Percentiles rank a stretch among this genome's conserved stretches.
phyloP scores from a whole-genome alignment of 2,797 vertebrate genomes.

The Hoplostethus mediterraneus region DNA sequence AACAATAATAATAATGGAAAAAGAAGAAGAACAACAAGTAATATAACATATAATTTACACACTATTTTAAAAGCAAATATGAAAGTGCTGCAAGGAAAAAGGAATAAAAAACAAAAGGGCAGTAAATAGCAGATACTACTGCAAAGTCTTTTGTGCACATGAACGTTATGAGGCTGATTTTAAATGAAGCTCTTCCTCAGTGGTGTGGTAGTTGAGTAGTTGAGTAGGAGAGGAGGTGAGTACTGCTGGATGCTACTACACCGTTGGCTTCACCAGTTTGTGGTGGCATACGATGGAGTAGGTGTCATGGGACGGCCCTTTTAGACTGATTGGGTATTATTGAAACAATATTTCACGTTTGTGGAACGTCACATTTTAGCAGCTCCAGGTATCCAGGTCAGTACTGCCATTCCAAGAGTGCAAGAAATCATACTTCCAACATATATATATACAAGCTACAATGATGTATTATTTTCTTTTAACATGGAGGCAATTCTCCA shows the following conservation, averaged over 20 bases:
- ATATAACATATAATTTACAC: not conserved
- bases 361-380: slow-evolving; percentile 7
- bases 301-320: no score
- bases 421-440: not conserved
- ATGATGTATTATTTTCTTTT: slow-evolving; percentile 17
- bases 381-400: not conserved
- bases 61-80: slow-evolving; percentile 8
- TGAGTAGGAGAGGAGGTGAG: not conserved
- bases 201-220: not conserved
- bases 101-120: not conserved
- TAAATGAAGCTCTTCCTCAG: not conserved
- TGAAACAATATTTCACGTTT: slow-evolving; percentile 47
- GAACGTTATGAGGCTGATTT: not conserved
- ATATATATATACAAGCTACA: not conserved
- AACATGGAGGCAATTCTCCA: slow-evolving; percentile 1
- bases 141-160: no score
- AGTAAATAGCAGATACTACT: not conserved
- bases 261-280: no score
- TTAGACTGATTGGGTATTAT: slow-evolving; percentile 29
- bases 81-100: not conserved
- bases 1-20: slow-evolving; percentile 58
- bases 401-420: no score
- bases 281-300: no score
- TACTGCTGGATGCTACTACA: no score
- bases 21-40: not conserved